These are phyloP conservation scores for Caenorhabditis sulstoni DNA, from an alignment of 2,888 invertebrate genomes.

Conservation along the genomic window DNA sequence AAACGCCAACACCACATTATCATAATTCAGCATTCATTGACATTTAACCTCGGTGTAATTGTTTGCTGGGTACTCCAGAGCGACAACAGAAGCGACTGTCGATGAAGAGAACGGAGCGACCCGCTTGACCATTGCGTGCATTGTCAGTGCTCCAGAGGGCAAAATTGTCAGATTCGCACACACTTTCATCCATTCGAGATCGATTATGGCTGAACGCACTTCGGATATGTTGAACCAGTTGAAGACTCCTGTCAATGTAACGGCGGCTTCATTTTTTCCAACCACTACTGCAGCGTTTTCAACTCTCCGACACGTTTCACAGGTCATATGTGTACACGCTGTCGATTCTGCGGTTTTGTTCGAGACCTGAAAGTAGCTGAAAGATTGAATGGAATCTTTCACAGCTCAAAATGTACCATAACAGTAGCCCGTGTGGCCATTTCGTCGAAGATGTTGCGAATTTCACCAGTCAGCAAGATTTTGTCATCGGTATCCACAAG, in stretches of 20 bases:
- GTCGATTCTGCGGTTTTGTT: conserved; percentile 57
- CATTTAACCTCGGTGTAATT: conserved; percentile 68
- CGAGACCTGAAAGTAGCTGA: conserved; percentile 64
- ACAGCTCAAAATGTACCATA: conserved; percentile 27
- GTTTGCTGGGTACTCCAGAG: conserved; percentile 72
- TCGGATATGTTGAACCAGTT: conserved; percentile 67
- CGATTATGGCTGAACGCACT: conserved; percentile 66
- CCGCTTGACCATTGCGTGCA: conserved; percentile 63
- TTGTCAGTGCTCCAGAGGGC: conserved; percentile 66
- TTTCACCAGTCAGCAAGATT: conserved; percentile 67
- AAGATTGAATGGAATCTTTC: neutral
- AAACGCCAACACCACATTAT: conserved; percentile 5
- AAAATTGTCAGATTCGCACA: conserved; percentile 70
- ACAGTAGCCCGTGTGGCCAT: conserved; percentile 67
- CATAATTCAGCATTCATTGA: neutral
- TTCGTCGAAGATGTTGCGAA: conserved; percentile 65
- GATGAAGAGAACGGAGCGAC: conserved; percentile 58
- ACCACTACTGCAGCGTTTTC: conserved; percentile 69
- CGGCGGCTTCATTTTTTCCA: conserved; percentile 66
- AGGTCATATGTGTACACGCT: conserved; percentile 61
- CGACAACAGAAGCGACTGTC: conserved; percentile 68
- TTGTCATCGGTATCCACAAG: conserved; percentile 70
- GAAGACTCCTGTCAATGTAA: conserved; percentile 65
- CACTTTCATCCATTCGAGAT: conserved; percentile 70
- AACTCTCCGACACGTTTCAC: conserved; percentile 63